Base-by-base conservation (phyloP, 2,797 vertebrate genomes). In the Mus caroli region DNA sequence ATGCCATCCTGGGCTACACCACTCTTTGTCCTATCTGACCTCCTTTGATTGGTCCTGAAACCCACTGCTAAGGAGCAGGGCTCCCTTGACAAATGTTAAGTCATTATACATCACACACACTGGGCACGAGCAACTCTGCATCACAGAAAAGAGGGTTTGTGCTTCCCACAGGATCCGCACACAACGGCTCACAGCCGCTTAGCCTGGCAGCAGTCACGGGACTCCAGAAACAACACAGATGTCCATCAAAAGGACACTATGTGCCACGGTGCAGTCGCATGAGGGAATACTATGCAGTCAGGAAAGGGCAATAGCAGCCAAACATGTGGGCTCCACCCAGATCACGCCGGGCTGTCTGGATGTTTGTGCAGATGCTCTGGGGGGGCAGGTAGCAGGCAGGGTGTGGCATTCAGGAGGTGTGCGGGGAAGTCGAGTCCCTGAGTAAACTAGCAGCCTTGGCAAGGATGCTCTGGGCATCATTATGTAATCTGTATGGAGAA, bases 401-500 rank as follows among this genome's bases (percentile, higher is more conserved):
- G 37, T 84, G 37, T 46, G 80, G 56, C 26, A 0, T 0, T 0
- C 2, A 3, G 12, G 14, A 2, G 13, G 37, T 12, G 1, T 20
- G 0, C 0, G 22, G 43, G 46, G 54, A 52, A 52, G 64, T 28
- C 1, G 1, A 6, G 9, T 75, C 20, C 10, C 54, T 14, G 56
- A 50, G 4, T 0, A 7, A 10, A 20, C 26, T 0, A 60, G 24
- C 24, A 15, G 15, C 67, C 58, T 7, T 12, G 13, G 40, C 40
- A 40, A 28, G 40, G 69, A 60, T 9, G 24, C 10, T 77, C 52
- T 58, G 50, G 37, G 17, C 19, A 75, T 31, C 10, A 26, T 52
- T 69, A 0, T 28, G 67, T 69, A 9, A 56, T 50, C n/a, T 24
- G 37, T n/a, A 58, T 94, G 77, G 43, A 79, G 96, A 97, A 97